Conservation (phyloP, 2,888 invertebrate genomes). For the Aricia artaxerxes region DNA sequence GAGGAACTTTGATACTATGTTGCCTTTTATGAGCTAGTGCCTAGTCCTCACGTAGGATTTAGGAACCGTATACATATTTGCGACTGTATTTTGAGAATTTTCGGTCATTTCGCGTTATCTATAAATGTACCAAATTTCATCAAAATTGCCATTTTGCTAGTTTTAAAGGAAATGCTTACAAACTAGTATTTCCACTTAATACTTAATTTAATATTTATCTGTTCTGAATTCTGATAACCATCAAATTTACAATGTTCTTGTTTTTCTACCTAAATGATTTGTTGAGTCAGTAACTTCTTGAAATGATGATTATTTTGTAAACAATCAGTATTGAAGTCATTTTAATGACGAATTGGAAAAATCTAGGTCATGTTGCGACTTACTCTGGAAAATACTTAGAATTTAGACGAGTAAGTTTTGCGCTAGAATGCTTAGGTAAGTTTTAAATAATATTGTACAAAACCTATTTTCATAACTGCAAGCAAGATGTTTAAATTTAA, state of each 20-base stretch:
- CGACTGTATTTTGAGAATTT: not conserved
- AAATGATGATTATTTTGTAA: not conserved
- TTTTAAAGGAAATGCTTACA: not conserved
- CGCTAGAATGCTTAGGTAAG: not conserved
- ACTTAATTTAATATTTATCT: too few species aligned
- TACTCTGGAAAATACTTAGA: not conserved
- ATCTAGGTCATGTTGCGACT: not conserved
- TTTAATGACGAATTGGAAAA: not conserved
- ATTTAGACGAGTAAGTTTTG: not conserved
- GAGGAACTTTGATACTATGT: not conserved
- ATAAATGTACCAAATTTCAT: not conserved
- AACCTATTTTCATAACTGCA: too few species aligned
- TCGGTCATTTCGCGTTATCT: not conserved
- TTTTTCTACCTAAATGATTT: not conserved
- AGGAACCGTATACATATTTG: not conserved
- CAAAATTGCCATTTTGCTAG: not conserved
- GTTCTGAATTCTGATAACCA: not conserved
- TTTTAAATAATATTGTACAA: not conserved
- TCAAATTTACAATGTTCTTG: not conserved
- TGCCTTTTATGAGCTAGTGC: not conserved
- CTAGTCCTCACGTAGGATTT: too few species aligned
- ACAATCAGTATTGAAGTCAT: not conserved
- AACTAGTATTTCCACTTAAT: too few species aligned
- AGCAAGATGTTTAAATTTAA: too few species aligned
- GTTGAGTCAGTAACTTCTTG: not conserved